A percentile compares a stretch with the other conserved stretches of the same genome.
phyloP scores from a whole-genome alignment of 2,113 vertebrate species.

The Ammodytes marinus region DNA sequence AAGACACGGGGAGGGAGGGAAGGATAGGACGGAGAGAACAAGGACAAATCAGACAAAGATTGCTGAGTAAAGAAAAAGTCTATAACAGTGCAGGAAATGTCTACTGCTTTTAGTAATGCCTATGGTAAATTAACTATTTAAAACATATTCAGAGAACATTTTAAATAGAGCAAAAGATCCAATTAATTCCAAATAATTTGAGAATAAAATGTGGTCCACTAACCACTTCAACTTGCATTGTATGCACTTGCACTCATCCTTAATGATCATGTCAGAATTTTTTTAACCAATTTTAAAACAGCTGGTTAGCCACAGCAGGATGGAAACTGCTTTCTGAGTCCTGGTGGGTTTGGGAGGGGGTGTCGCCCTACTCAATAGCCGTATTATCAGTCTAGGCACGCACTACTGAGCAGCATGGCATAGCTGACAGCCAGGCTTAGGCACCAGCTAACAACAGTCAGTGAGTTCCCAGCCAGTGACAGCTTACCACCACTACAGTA shows the following conservation, averaged over 20 bases:
- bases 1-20: constrained; percentile 37
- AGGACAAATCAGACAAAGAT: constrained; percentile 45
- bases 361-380: constrained; percentile 75
- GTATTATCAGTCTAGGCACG: constrained; percentile 81
- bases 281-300: constrained; percentile 59
- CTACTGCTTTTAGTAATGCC: not conserved
- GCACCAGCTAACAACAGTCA: constrained; percentile 78
- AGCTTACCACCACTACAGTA: constrained; percentile 77
- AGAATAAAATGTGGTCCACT: not conserved
- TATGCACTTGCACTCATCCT: constrained; percentile 9
- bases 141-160: not conserved
- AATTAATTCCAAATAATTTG: not conserved
- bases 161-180: not conserved
- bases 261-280: constrained; percentile 38
- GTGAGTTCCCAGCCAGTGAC: constrained; percentile 78
- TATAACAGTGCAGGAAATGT: not conserved
- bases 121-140: not conserved
- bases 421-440: constrained; percentile 78
- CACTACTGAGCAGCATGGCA: constrained; percentile 78
- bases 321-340: constrained; percentile 66
- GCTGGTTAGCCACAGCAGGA: constrained; percentile 75
- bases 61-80: constrained; percentile 21
- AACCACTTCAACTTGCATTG: constrained; percentile 8
- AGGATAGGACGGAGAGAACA: constrained; percentile 41
- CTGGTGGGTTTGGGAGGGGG: constrained; percentile 35